Base-by-base conservation (phyloP, 2,113 vertebrate species). In the Pterocles burchelli region DNA sequence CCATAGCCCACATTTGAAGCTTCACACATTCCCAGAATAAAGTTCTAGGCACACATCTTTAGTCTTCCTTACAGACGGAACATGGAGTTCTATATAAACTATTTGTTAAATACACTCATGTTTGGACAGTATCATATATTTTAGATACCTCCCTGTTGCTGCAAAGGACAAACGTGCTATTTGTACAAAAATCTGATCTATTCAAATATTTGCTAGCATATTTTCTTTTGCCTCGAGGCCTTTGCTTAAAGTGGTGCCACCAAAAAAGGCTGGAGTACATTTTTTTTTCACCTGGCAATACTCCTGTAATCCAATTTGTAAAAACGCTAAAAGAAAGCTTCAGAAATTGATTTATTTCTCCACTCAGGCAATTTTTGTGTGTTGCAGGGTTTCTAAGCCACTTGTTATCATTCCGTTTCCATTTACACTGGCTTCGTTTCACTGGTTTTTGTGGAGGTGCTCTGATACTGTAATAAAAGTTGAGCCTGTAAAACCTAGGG, bases 251-350 rank as follows among this genome's bases (percentile, higher is more conserved):
- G 33, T 78, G 15, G 38, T 87, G 29, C 41, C 31, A 68, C 66
- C 61, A 65, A 84, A 88, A 80, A 80, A 86, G 45, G 22, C 38
- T 63, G 14, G 14, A 61, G 15, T 22, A 52, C 5, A 0, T 0
- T 71, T 86, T 85, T 91, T 41, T 81, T 84, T 66, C 46, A 80
- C 58, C 25, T 67, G 36, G 77, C 59, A 88, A 73, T 73, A 63
- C 34, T 76, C 43, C 63, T 74, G 68, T 92, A 96, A 95, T 90
- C 55, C 82, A 74, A 67, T 95, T 93, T 95, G 38, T 90, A 92
- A 89, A 81, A 90, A 87, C 0, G 0, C 65, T 94, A 65, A 90
- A 93, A 93, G 55, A 90, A 86, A 58, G n/a, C 34, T 89, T 54
- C 58, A 81, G 65, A 93, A 94, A 94, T 22, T 88, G 55, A 94